These are phyloP conservation scores for Cyaniris semiargus DNA, from an alignment of 2,888 invertebrate genomes.

Conservation along the genomic window DNA sequence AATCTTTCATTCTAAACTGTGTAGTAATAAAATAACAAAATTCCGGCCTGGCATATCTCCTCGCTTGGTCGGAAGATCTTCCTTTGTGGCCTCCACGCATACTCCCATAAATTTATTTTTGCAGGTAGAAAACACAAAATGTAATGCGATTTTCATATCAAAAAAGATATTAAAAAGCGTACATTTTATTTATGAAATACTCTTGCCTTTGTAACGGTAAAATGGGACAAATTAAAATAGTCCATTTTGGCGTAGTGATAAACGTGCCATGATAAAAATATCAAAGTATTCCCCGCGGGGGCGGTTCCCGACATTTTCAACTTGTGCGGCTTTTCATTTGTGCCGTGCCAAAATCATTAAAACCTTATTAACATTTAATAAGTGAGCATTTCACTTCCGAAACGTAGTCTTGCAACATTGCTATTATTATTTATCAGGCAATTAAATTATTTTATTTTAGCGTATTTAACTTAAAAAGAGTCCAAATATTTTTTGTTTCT, in stretches of 20 bases:
- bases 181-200: background rate
- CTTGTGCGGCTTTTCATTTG: constrained; percentile 18
- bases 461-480: too few species aligned
- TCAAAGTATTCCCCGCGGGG: background rate
- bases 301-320: background rate
- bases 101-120: background rate
- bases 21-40: too few species aligned
- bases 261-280: constrained; percentile 12
- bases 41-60: too few species aligned
- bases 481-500: too few species aligned
- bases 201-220: background rate
- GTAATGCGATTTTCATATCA: background rate
- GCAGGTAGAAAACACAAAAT: background rate
- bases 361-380: background rate
- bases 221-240: background rate
- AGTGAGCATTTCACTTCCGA: background rate
- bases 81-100: too few species aligned
- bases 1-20: too few species aligned
- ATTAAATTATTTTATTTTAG: background rate
- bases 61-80: too few species aligned
- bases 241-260: background rate
- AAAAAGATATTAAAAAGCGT: background rate
- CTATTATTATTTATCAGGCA: background rate
- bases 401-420: background rate
- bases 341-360: constrained; percentile 14